Base-by-base conservation (phyloP, 2,113 vertebrate species). In the Tylochromis polylepis region DNA sequence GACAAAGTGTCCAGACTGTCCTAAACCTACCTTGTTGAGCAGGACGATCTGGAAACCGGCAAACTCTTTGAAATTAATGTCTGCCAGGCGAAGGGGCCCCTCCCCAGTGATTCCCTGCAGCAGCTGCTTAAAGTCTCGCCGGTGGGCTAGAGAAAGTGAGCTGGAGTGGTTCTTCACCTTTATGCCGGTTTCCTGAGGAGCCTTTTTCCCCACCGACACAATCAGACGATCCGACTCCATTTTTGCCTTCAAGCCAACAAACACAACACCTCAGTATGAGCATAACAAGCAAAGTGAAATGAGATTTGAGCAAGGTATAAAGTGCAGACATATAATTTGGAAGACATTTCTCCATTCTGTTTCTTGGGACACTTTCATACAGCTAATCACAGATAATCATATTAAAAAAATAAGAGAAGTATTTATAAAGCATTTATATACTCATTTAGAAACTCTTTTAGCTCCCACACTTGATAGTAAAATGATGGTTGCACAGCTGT, bases 201-300 rank as follows among this genome's bases (percentile, higher is more conserved):
- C 94, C 93, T 98, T 98, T 96, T 99, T 99, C 81, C 98, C 98
- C 93, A 99, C 97, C 8, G 97, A 98, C 87, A 97, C 96, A 8
- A 99, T 98, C 62, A 99, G 97, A 94, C 98, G 96, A 91, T 99
- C 98, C 34, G 97, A 98, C 94, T 99, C 98, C 85, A 98, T 96
- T 96, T 99, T 99, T 83, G 98, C 97, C 98, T 99, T 95, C 87
- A 97, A 94, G 95, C 94, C 27, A 38, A 62, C 91, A 83, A 89
- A 92, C 93, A 22, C 11, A 2, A n/a, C 15, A 79, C 36, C 20
- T 53, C n/a, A 0, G 15, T 51, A 75, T 56, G 51, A 79, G 31
- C 12, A 79, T 56, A 56, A 77, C 6, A 31, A n/a, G 46, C 10
- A n/a, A 77, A 51, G 15, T 51, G 9, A 75, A 75, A 49, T 51